Conservation (phyloP, 2,888 invertebrate species). For the Ctena decussata region DNA sequence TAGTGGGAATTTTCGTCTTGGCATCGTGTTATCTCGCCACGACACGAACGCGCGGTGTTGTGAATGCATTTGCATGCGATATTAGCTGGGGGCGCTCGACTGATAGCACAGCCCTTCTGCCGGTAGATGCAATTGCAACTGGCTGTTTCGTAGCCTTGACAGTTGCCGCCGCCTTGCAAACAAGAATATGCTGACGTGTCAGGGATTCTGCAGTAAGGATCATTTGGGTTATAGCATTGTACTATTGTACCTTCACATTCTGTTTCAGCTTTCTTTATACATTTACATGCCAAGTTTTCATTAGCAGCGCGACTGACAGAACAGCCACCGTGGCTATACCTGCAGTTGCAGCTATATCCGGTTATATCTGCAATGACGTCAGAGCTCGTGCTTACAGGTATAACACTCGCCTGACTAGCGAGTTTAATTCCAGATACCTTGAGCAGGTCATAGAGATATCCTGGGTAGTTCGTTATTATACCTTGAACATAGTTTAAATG, state of each 20-base stretch:
- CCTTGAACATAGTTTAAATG: constrained; percentile 22
- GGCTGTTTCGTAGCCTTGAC: neutral
- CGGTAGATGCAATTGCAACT: neutral
- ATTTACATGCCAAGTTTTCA: constrained; percentile 9
- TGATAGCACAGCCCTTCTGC: neutral
- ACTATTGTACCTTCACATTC: neutral
- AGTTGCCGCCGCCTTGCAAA: neutral
- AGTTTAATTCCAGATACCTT: neutral
- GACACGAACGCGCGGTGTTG: neutral
- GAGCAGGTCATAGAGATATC: neutral
- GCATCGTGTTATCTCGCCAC: neutral
- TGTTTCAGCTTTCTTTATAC: neutral
- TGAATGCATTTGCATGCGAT: neutral
- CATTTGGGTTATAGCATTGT: neutral
- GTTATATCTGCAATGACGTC: neutral
- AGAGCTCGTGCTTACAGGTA: constrained; percentile 2
- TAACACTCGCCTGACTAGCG: constrained; percentile 3
- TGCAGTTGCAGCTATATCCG: constrained; percentile 5
- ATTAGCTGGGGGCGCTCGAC: neutral
- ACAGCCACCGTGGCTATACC: constrained; percentile 19
- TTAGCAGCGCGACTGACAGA: constrained; percentile 7
- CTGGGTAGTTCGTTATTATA: constrained; percentile 29
- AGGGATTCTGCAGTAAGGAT: neutral
- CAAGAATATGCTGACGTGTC: neutral
- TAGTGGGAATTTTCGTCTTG: neutral